A percentile compares a stretch with the other conserved stretches of the same genome.
These are phyloP conservation scores for Lophius americanus DNA, from an alignment of 2,797 vertebrate genomes.

Conservation along the genomic window DNA sequence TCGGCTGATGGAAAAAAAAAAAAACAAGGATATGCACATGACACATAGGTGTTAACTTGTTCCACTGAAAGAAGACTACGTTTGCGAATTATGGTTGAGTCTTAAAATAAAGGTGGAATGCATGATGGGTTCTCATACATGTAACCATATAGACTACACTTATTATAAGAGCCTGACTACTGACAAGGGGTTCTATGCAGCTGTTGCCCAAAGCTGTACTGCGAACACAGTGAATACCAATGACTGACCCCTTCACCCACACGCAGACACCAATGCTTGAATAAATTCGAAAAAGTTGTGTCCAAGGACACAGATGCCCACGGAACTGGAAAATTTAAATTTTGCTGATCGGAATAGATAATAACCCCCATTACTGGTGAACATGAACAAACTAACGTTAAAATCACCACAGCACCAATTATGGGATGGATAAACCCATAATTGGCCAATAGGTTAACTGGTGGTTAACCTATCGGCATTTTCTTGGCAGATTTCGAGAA, in stretches of 20 bases:
- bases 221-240: conserved; percentile 53
- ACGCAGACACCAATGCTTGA: not conserved
- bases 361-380: too few species aligned
- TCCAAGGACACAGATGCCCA: too few species aligned
- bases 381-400: too few species aligned
- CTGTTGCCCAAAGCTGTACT: conserved; percentile 51
- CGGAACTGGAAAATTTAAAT: too few species aligned
- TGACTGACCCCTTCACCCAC: conserved; percentile 38
- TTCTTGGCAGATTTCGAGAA: too few species aligned
- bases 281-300: conserved; percentile 20
- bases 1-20: conserved; percentile 42
- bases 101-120: conserved; percentile 64
- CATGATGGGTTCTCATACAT: conserved; percentile 56
- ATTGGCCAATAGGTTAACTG: too few species aligned
- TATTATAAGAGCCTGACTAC: conserved; percentile 43
- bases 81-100: conserved; percentile 50
- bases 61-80: conserved; percentile 31
- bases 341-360: too few species aligned
- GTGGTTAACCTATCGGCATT: too few species aligned
- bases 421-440: too few species aligned
- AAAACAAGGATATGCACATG: conserved; percentile 28
- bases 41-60: conserved; percentile 46
- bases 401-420: too few species aligned
- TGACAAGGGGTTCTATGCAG: conserved; percentile 56
- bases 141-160: conserved; percentile 59